A percentile compares a stretch with the other conserved stretches of the same genome.
Conservation (phyloP, 2,888 invertebrate species). For the Zaprionus obscuricornis region DNA sequence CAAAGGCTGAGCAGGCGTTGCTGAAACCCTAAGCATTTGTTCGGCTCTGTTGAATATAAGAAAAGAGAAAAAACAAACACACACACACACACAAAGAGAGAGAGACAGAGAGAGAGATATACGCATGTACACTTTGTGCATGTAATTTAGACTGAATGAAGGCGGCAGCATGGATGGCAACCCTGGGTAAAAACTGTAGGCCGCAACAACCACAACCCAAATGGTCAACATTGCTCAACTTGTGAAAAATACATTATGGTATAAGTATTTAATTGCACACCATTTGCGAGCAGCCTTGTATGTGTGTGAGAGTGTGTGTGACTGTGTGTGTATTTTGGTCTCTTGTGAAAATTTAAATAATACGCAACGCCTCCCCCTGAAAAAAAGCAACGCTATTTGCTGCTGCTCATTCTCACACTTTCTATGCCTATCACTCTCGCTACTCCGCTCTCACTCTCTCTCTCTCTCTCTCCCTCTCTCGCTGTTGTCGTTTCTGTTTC, state of each 20-base stretch:
- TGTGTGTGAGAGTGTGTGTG: constrained; percentile 9
- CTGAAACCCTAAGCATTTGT: constrained; percentile 14
- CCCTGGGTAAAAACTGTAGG: constrained; percentile 1
- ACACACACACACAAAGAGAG: no score
- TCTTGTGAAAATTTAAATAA: background rate
- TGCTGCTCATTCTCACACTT: no score
- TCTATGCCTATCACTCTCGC: no score
- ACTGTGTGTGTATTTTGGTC: background rate
- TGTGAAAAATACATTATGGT: constrained; percentile 77
- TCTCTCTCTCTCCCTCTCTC: no score
- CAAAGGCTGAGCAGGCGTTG: background rate
- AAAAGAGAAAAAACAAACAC: no score
- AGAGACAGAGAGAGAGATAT: no score
- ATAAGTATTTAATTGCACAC: constrained; percentile 74
- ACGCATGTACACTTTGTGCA: constrained; percentile 46
- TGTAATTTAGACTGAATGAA: constrained; percentile 56
- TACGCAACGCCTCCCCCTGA: background rate
- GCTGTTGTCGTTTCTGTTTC: no score
- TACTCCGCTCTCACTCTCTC: no score
- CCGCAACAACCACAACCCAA: constrained; percentile 63
- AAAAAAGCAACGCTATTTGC: no score
- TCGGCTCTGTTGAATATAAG: constrained; percentile 17
- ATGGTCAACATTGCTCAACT: constrained; percentile 77
- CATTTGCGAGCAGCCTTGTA: constrained; percentile 41
- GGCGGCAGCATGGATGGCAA: background rate